A percentile compares a stretch with the other conserved stretches of the same genome.
These are phyloP conservation scores for Trachythela sp. DNA, from an alignment of 64 coral and sea anemone genomes.

Conservation along the genomic window DNA sequence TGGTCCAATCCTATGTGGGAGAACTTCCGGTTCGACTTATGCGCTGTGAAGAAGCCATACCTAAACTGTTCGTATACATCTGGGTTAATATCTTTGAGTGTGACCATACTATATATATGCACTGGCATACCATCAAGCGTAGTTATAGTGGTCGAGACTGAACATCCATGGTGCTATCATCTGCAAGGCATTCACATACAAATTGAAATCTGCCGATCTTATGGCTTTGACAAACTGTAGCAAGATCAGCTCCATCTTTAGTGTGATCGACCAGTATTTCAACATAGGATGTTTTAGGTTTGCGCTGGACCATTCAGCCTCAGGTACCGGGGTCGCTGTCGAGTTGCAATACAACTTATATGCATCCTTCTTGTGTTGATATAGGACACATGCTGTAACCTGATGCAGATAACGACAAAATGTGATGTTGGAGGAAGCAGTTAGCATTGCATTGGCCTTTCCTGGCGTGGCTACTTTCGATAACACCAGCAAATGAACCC, in stretches of 20 bases:
- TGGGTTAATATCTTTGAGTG: slow-evolving; percentile 17
- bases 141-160: slow-evolving; percentile 16
- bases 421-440: slow-evolving; percentile 28
- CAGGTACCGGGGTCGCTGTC: not conserved
- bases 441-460: slow-evolving; percentile 39
- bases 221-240: slow-evolving; percentile 39
- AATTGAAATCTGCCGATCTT: slow-evolving; percentile 31
- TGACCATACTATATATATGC: slow-evolving; percentile 13
- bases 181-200: slow-evolving; percentile 32
- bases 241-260: slow-evolving; percentile 37
- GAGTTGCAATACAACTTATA: slow-evolving; percentile 20
- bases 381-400: slow-evolving; percentile 31
- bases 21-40: slow-evolving; percentile 21
- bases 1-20: slow-evolving; percentile 38
- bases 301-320: not conserved
- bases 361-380: slow-evolving; percentile 34
- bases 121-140: slow-evolving; percentile 28
- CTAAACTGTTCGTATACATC: slow-evolving; percentile 18
- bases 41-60: slow-evolving; percentile 14
- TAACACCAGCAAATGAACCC: slow-evolving; percentile 42
- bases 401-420: slow-evolving; percentile 20
- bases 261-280: slow-evolving; percentile 23
- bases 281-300: slow-evolving; percentile 2
- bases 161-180: slow-evolving; percentile 48
- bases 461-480: slow-evolving; percentile 34